A percentile compares a stretch with the other conserved stretches of the same genome.
phyloP scores from a whole-genome alignment of 1,140 invertebrate genomes.

The Lanistes nyassanus region DNA sequence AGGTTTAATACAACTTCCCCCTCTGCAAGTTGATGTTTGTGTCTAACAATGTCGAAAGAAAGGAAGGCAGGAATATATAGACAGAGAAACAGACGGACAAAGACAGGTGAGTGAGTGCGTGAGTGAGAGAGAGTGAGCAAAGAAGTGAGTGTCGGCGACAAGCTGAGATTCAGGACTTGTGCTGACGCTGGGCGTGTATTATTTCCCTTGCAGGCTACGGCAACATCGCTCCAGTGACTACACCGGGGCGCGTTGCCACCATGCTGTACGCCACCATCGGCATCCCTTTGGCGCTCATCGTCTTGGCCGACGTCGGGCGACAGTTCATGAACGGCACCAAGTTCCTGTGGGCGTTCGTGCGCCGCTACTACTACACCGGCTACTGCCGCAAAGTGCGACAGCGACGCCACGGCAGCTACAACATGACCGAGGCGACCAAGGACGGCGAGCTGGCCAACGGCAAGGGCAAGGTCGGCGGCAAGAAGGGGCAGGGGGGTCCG shows the following conservation, averaged over 20 bases:
- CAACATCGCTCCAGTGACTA: conserved; percentile 89
- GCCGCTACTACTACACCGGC: conserved; percentile 32
- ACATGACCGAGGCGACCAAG: conserved; percentile 8
- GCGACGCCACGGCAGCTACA: background rate
- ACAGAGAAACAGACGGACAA: too few species aligned
- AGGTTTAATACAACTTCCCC: too few species aligned
- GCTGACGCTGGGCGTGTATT: too few species aligned
- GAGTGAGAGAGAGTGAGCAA: background rate
- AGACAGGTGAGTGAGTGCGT: background rate
- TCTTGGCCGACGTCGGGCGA: conserved; percentile 65
- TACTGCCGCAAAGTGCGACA: conserved; percentile 28
- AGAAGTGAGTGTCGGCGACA: background rate
- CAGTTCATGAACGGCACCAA: conserved; percentile 60
- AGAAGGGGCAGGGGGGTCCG: background rate
- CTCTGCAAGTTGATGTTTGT: too few species aligned
- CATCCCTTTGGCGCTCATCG: conserved; percentile 86
- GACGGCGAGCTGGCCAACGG: background rate
- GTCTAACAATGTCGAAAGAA: too few species aligned
- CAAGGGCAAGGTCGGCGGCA: background rate
- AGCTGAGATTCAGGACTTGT: too few species aligned
- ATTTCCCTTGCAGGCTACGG: conserved; percentile 86
- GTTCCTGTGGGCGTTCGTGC: conserved; percentile 43
- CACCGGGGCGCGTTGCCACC: conserved; percentile 83
- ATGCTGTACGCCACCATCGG: conserved; percentile 95
- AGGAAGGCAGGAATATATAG: too few species aligned